Percentiles rank a stretch among this genome's conserved stretches.
Evolutionary conservation across 2,888 invertebrate species (phyloP).

Genomic region (Dione vanillae): DNA sequence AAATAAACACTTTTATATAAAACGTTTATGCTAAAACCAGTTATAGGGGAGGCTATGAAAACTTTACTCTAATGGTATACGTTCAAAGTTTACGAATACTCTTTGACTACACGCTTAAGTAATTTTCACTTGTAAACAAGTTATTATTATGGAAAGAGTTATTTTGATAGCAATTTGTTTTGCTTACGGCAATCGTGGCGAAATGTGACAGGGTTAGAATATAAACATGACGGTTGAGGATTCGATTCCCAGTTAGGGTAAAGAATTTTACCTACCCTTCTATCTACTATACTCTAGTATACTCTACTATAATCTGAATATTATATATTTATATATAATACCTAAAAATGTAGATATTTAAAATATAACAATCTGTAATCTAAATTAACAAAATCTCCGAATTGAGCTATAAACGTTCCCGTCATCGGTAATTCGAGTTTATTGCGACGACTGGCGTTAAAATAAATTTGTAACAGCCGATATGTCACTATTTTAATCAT

Average conservation of each 20-base stretch:
- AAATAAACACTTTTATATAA: too few relatives aligned
- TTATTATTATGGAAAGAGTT: background rate
- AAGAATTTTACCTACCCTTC: too few relatives aligned
- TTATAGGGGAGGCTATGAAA: slow-evolving; percentile 45
- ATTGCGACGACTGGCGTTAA: slow-evolving; percentile 43
- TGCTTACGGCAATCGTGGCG: background rate
- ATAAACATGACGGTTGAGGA: too few relatives aligned
- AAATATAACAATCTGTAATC: background rate
- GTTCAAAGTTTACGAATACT: slow-evolving; percentile 41
- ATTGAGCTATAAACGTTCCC: slow-evolving; percentile 39
- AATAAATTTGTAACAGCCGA: slow-evolving; percentile 40
- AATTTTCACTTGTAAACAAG: slow-evolving; percentile 31
- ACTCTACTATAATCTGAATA: too few relatives aligned
- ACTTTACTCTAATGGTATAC: slow-evolving; percentile 46
- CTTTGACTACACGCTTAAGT: slow-evolving; percentile 43
- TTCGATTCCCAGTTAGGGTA: too few relatives aligned
- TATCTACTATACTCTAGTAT: too few relatives aligned
- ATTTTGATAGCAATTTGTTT: too few relatives aligned
- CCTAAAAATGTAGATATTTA: too few relatives aligned
- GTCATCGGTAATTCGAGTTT: slow-evolving; percentile 41
- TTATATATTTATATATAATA: too few relatives aligned
- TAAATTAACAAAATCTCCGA: slow-evolving; percentile 8
- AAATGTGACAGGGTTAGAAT: background rate
- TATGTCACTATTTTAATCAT: slow-evolving; percentile 65
- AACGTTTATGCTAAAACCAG: slow-evolving; percentile 22